Base-by-base conservation (phyloP, 92 coral and sea anemone species). In the Phymanthus crucifer region DNA sequence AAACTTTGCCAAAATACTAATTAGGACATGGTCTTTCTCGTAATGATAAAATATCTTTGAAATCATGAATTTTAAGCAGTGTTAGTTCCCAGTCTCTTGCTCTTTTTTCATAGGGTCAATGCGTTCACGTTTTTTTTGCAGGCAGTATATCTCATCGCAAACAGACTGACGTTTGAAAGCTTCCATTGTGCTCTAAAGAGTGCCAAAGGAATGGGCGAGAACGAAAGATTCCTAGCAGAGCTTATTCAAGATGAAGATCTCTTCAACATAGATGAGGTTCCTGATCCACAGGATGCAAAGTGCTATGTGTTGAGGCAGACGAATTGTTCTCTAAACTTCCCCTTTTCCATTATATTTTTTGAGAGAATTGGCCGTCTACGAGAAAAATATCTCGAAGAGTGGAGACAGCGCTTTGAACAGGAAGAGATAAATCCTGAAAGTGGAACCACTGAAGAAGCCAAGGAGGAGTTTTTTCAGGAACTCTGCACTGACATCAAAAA, bases 301-400 rank as follows among this genome's bases (percentile, higher is more conserved):
- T 85, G 79, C 47, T 85, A 85, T 66, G 78, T 73, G 1, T 32
- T 85, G 37, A 43, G 33, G 27, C 66, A 80, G 33, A 78, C 85
- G 29, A 66, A 64, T 29, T 18, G 73, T 54, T 77, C 81, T 8
- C 86, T 93, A 43, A 74, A 73, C 57, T 88, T 84, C 33, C 99
- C 99, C 11, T 93, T 80, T 75, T 85, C 93, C 27, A 84, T 89
- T 21, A 77, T 95, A 33, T 83, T 93, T 67, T 82, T 70, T 64
- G 82, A 76, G 78, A 95, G 69, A 19, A 75, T 83, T 37, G 86
- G 76, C 8, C 75, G 86, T n/a, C 57, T 83, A 13, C 61, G 76
- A 66, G 86, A 77, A 14, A 43, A 36, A 18, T 74, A 33, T 45
- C 78, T 83, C 29, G 37, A 57, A 37, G 68, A 75, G 35, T 66